phyloP scores from a whole-genome alignment of 2,888 invertebrate genomes.

The Andrena fulva region DNA sequence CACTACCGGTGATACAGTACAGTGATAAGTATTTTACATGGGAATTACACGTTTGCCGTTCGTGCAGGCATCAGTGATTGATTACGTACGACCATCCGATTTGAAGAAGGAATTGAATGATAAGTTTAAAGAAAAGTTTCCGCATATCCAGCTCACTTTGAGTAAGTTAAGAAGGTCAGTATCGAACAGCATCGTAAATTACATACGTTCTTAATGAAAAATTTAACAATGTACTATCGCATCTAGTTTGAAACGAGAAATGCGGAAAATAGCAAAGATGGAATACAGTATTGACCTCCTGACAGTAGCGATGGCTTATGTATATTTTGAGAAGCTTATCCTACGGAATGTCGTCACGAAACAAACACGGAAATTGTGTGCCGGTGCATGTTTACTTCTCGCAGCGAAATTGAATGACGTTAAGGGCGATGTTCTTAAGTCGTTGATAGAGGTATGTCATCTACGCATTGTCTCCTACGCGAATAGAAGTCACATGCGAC shows the following conservation, averaged over 20 bases:
- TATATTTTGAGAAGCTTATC: slow-evolving; percentile 99
- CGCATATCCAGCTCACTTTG: slow-evolving; percentile 96
- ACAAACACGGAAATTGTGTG: slow-evolving; percentile 97
- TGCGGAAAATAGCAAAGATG: slow-evolving; percentile 95
- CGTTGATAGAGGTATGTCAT: slow-evolving; percentile 92
- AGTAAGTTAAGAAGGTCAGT: slow-evolving; percentile 97
- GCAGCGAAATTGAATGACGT: slow-evolving; percentile 99
- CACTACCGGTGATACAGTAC: background rate
- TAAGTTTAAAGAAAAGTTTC: slow-evolving; percentile 97
- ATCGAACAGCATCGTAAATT: slow-evolving; percentile 8
- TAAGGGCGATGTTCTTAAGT: slow-evolving; percentile 94
- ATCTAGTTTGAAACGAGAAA: slow-evolving; percentile 95
- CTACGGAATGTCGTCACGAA: slow-evolving; percentile 96
- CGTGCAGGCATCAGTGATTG: slow-evolving; percentile 94
- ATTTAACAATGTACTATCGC: slow-evolving; percentile 21
- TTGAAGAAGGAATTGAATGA: slow-evolving; percentile 98
- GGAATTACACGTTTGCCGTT: slow-evolving; percentile 21
- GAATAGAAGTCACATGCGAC: background rate
- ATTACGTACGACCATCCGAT: slow-evolving; percentile 97
- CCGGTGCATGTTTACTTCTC: slow-evolving; percentile 96
- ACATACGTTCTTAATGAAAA: background rate
- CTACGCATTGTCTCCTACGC: background rate
- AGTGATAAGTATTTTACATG: background rate
- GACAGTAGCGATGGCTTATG: slow-evolving; percentile 98
- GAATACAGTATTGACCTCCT: slow-evolving; percentile 94